A percentile compares a stretch with the other conserved stretches of the same genome.
phyloP scores from a whole-genome alignment of 2,797 vertebrate genomes.

The Intellagama lesueurii region DNA sequence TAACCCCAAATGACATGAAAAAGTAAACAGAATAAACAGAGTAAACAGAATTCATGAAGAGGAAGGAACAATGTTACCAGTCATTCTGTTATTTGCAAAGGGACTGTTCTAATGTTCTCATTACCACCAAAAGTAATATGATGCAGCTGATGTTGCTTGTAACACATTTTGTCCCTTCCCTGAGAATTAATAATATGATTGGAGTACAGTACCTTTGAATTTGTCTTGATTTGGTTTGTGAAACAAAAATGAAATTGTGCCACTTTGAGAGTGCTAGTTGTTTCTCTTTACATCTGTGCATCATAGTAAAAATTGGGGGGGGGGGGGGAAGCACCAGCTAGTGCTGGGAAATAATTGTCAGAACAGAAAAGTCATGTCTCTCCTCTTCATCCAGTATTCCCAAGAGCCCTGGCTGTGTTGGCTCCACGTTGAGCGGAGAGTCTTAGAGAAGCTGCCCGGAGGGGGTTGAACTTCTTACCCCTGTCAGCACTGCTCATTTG shows the following conservation, averaged over 20 bases:
- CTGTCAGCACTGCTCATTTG: background rate
- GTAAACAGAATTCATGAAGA: background rate
- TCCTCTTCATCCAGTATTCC: background rate
- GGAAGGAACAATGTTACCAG: background rate
- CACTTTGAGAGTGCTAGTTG: conserved; percentile 70
- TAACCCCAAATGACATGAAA: background rate
- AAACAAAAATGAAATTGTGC: conserved; percentile 46
- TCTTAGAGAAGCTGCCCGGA: background rate
- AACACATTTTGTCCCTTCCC: background rate
- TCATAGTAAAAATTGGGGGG: conserved; percentile 67
- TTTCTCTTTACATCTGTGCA: conserved; percentile 78
- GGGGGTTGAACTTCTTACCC: background rate
- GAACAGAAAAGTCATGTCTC: background rate
- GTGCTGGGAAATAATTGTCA: conserved; percentile 18
- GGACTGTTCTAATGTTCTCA: background rate
- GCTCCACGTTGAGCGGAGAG: background rate
- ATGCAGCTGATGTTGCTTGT: too few species aligned
- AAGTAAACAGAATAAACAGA: background rate
- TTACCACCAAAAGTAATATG: background rate
- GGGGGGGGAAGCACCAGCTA: background rate
- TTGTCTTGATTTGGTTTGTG: conserved; percentile 32
- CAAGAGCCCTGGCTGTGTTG: background rate
- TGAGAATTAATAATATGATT: conserved; percentile 4
- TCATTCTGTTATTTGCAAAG: background rate
- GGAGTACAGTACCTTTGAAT: background rate